Conservation (phyloP, 2,888 invertebrate species). For the Acleris literana region DNA sequence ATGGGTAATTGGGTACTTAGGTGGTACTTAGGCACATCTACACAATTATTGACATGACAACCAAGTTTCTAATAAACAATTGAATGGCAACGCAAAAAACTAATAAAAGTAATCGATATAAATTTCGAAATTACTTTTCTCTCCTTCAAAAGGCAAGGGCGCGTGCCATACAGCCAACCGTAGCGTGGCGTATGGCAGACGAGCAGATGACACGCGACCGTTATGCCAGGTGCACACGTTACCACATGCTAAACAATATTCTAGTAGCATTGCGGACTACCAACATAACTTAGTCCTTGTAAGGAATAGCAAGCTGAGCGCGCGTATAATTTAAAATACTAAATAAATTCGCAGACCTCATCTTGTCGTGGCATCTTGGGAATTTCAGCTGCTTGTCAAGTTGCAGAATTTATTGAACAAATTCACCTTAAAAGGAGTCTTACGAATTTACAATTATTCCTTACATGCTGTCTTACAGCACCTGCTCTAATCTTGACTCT, state of each 20-base stretch:
- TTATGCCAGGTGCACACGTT: constrained; percentile 76
- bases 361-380: constrained; percentile 19
- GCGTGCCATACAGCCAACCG: constrained; percentile 73
- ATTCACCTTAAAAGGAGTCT: constrained; percentile 18
- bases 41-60: no score
- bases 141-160: constrained; percentile 55
- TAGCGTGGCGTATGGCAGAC: constrained; percentile 70
- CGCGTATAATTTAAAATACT: constrained; percentile 10
- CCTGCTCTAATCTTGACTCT: constrained; percentile 1
- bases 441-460: not conserved
- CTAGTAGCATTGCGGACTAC: constrained; percentile 16
- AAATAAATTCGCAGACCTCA: constrained; percentile 29
- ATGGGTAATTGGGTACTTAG: no score
- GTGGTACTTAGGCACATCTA: no score
- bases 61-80: not conserved
- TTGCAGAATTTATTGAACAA: constrained; percentile 26
- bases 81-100: not conserved
- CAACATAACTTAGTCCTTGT: constrained; percentile 22
- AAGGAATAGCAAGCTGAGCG: constrained; percentile 30
- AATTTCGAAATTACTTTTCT: constrained; percentile 31
- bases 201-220: constrained; percentile 83
- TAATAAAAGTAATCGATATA: not conserved
- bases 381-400: constrained; percentile 32
- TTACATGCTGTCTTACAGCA: not conserved
- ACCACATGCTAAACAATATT: constrained; percentile 40